Evolutionary conservation across 2,888 invertebrate genomes (phyloP).

Genomic region (Agonopterix alstromeriana): DNA sequence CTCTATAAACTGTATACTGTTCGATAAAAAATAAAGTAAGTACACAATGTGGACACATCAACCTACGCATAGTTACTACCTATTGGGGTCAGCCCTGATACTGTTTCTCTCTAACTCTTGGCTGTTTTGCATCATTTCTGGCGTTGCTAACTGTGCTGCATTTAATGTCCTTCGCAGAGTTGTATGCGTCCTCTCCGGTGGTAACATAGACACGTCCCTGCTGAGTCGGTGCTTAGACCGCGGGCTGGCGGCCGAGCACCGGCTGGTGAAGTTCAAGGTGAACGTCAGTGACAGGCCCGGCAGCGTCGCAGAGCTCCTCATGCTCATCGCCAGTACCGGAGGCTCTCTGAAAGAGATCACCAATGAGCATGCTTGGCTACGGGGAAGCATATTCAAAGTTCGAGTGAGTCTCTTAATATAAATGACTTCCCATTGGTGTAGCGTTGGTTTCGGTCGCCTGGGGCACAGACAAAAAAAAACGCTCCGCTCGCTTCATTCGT

Average conservation of each 20-base stretch:
- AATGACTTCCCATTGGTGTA: too few relatives aligned
- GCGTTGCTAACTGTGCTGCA: too few relatives aligned
- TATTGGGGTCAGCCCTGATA: too few relatives aligned
- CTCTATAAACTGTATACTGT: too few relatives aligned
- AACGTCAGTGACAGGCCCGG: constrained; percentile 92
- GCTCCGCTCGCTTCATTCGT: too few relatives aligned
- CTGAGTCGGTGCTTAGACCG: constrained; percentile 91
- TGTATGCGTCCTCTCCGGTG: constrained; percentile 89
- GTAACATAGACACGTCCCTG: constrained; percentile 95
- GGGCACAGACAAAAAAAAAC: too few relatives aligned
- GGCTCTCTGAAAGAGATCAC: constrained; percentile 96
- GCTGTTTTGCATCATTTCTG: too few relatives aligned
- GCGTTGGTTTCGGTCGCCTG: too few relatives aligned
- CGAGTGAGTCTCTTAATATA: constrained; percentile 30
- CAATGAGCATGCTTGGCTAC: constrained; percentile 96
- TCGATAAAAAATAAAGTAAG: too few relatives aligned
- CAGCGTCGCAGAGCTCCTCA: constrained; percentile 90
- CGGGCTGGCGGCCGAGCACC: constrained; percentile 91
- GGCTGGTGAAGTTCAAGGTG: constrained; percentile 75
- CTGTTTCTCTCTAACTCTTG: too few relatives aligned
- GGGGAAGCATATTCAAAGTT: constrained; percentile 87
- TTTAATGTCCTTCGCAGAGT: constrained; percentile 73
- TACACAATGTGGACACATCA: too few relatives aligned
- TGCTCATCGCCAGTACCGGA: constrained; percentile 83
- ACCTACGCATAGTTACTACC: too few relatives aligned